These are phyloP conservation scores for Pithys albifrons DNA, from an alignment of 2,113 vertebrate genomes.

Conservation along the genomic window DNA sequence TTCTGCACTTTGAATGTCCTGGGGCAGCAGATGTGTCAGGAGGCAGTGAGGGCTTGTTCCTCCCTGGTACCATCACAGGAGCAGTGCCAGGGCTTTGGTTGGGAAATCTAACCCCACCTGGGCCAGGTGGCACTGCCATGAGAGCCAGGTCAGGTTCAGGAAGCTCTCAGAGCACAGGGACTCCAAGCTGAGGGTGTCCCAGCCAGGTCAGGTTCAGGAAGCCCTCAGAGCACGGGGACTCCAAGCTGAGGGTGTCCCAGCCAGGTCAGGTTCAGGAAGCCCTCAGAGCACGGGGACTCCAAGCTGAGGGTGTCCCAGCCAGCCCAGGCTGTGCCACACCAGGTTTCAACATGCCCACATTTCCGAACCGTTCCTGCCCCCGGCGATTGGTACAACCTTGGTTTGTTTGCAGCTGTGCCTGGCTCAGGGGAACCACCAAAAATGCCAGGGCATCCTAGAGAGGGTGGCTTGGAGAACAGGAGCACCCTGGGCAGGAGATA, in stretches of 20 bases:
- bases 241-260: accelerated
- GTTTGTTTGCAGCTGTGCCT: background rate
- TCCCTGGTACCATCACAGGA: background rate
- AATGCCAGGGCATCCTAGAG: background rate
- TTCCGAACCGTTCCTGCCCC: background rate
- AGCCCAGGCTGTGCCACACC: background rate
- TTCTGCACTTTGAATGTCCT: background rate
- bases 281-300: background rate
- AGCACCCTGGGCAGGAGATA: background rate
- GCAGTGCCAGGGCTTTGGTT: background rate
- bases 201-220: background rate
- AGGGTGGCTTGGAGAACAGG: background rate
- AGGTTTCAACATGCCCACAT: background rate
- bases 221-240: background rate
- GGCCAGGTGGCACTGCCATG: background rate
- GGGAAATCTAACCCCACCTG: background rate
- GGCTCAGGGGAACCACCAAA: background rate
- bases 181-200: accelerated
- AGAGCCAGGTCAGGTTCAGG: background rate
- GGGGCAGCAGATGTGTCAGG: conserved; percentile 34
- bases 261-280: background rate
- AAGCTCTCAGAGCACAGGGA: background rate
- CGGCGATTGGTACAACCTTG: background rate
- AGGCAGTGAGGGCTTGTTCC: background rate
- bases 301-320: accelerated